phyloP scores from a whole-genome alignment of 1,140 invertebrate genomes.

The Drosophila dunni region DNA sequence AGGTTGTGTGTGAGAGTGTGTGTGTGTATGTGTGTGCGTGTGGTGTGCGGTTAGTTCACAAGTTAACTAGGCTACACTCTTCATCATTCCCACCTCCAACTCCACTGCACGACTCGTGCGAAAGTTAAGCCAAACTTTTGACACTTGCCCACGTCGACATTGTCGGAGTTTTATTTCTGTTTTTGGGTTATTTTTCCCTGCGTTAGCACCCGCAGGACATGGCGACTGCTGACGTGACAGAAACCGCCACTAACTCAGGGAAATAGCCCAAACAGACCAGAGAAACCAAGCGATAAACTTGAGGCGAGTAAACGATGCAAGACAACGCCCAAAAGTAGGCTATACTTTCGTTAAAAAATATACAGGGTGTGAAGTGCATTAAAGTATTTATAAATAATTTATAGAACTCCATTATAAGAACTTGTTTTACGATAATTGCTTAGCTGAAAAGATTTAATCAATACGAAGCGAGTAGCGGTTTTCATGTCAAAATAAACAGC shows the following conservation, averaged over 20 bases:
- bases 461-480: too few species aligned
- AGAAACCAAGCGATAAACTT: constrained; percentile 8
- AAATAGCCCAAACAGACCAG: constrained; percentile 15
- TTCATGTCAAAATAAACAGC: too few species aligned
- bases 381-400: neutral
- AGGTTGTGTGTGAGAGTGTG: neutral
- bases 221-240: constrained; percentile 35
- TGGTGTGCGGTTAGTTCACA: constrained; percentile 40
- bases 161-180: constrained; percentile 17
- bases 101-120: constrained; percentile 48
- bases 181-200: constrained; percentile 27
- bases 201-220: constrained; percentile 11
- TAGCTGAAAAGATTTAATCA: too few species aligned
- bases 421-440: neutral
- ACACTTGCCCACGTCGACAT: constrained; percentile 54
- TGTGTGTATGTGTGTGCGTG: neutral
- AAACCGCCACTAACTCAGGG: constrained; percentile 6
- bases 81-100: neutral
- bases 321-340: constrained; percentile 55
- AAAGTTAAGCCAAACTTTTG: constrained; percentile 77
- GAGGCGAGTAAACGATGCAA: neutral
- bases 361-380: neutral
- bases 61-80: constrained; percentile 20
- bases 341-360: constrained; percentile 32
- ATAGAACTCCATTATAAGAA: too few species aligned